Evolutionary conservation across 2,888 invertebrate genomes (phyloP), one percentile per base, ranked within the genome.

Genomic region (Sminthurinus aureus): DNA sequence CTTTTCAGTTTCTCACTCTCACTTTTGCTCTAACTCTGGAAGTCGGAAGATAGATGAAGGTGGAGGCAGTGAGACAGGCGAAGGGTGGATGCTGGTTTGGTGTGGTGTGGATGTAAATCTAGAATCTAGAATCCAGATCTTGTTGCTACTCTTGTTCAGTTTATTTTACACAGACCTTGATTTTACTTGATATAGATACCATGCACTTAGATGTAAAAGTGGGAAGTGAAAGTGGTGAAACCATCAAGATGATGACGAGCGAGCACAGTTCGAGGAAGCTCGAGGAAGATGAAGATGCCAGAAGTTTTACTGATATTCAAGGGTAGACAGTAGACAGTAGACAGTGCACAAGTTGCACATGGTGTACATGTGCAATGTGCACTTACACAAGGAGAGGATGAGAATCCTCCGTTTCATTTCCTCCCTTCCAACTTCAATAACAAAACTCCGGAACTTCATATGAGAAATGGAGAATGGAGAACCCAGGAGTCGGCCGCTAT

Each of bases 11-110:
- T 38, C 58, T 13, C 18, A 58, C 58, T 58, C 15, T 58, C 15
- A 2, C 13, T 15, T 79, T 13, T 79, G 8, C 67, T 22, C 26
- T 38, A 6, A 8, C n/a, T 15, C 22, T 38, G 79, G 22, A 38
- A 26, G 79, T 71, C 22, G 13, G 20, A 79, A 79, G 79, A 79
- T 69, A 69, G 79, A 79, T 79, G 79, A 51, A 79, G 79, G 67
- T 79, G 20, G 69, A 51, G 79, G 79, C 38, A 50, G 50, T 22
- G 51, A 52, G n/a, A 51, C 11, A 71, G 71, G 22, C 11, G 75
- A 13, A 52, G 75, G 75, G 75, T 75, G 69, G 69, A 6, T 22
- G n/a, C n/a, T n/a, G n/a, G n/a, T n/a, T n/a, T n/a, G n/a, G n/a
- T n/a, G n/a, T n/a, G 38, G 38, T 38, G 38, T 38, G 38, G 38